Evolutionary conservation across 2,888 invertebrate species (phyloP), one percentile per base, ranked within the genome.

Genomic region (Tiliacea citrago): DNA sequence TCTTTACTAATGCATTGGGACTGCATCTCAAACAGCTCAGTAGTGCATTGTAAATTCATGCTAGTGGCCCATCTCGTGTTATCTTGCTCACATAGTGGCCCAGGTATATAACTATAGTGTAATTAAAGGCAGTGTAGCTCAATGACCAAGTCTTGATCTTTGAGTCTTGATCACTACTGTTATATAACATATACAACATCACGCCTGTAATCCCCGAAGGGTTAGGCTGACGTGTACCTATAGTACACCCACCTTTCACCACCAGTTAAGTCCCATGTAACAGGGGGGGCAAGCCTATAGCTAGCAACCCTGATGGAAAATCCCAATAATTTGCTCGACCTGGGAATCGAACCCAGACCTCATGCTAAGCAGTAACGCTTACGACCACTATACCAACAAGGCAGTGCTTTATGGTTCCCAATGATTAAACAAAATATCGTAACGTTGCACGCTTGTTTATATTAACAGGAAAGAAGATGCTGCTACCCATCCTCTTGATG

Each of bases 11-110:
- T 80, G 73, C 80, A 80, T 73, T 45, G 24, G 6, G 18, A 63
- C 57, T 45, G 62, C 80, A 73, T 51, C 45, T 51, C 73, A 79
- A 71, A 79, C 35, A 58, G 63, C 81, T 77, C 73, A 80, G 81
- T 63, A 47, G 51, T 53, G 45, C 57, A 80, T 73, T 63, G 63
- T 58, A 8, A 58, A 77, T 80, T 80, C 63, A 80, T 73, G 51
- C 39, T 45, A 21, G 51, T 63, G 42, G 55, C 35, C 68, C 45
- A 63, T 73, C 57, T 80, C 39, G 7, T n/a, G 62, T 63, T 58
- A 24, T 73, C 61, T 49, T 24, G 61, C 21, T 57, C 18, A 79
- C 45, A 24, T n/a, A 29, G 18, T n/a, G 47, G 18, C 13, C 18
- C n/a, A 24, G 60, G 60, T 47, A 29, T 10, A n/a, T 53, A 49